phyloP scores from a whole-genome alignment of 2,797 vertebrate genomes.

The Zonotrichia albicollis region DNA sequence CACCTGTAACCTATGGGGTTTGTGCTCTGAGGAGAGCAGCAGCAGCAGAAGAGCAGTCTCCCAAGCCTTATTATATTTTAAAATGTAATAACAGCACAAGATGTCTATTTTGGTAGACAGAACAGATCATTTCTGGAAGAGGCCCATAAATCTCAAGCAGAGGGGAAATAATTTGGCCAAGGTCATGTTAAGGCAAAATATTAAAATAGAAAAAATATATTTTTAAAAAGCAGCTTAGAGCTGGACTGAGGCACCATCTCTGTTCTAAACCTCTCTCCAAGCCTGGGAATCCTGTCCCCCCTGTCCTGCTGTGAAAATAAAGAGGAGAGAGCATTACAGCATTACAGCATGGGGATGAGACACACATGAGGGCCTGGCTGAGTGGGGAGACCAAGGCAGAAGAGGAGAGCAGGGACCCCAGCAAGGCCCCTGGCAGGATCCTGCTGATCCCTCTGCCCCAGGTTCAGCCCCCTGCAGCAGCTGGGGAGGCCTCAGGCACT shows the following conservation, averaged over 20 bases:
- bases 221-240: neutral
- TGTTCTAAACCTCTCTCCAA: neutral
- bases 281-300: neutral
- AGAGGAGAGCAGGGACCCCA: neutral
- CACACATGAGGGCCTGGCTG: accelerated
- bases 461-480: neutral
- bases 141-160: constrained; percentile 35
- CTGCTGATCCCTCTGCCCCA: neutral
- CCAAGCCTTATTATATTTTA: constrained; percentile 13
- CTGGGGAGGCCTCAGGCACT: accelerated
- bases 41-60: neutral
- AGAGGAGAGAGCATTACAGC: neutral
- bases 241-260: neutral
- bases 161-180: constrained; percentile 49
- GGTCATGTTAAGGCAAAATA: constrained; percentile 25
- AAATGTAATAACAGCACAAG: neutral
- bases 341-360: accelerated
- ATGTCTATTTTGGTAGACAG: constrained; percentile 18
- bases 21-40: neutral
- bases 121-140: constrained; percentile 37
- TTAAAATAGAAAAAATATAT: neutral
- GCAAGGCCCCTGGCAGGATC: accelerated
- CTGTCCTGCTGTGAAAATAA: neutral
- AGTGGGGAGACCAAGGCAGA: neutral
- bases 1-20: neutral